A percentile compares a stretch with the other conserved stretches of the same genome.
Conservation (phyloP, 1,140 invertebrate genomes). For the Diprion similis region DNA sequence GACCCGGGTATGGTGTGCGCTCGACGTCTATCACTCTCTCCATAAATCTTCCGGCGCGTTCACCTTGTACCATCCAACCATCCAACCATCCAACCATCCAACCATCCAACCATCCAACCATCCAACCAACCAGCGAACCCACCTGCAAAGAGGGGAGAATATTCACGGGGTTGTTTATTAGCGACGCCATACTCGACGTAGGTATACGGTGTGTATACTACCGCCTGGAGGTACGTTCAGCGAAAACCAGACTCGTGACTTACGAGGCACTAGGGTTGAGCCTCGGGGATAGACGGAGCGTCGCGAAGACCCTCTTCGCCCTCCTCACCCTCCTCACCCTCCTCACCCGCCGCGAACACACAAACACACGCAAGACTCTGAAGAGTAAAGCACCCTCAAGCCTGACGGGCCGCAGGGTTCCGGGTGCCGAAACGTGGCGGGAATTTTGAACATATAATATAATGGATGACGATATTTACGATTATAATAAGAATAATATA, state of each 20-base stretch:
- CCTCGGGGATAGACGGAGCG: conserved; percentile 4
- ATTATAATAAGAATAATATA: no score
- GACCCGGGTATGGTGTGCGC: no score
- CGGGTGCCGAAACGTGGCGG: no score
- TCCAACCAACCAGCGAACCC: no score
- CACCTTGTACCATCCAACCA: no score
- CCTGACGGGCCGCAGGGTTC: no score
- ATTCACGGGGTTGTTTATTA: conserved; percentile 1
- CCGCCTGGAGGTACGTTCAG: neutral
- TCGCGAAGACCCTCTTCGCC: neutral
- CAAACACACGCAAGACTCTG: conserved; percentile 21
- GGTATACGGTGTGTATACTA: neutral
- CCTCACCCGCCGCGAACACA: neutral
- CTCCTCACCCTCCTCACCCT: neutral
- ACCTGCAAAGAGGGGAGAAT: neutral
- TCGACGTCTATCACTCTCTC: neutral
- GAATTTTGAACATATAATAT: no score
- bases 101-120: no score
- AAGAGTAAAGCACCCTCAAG: no score
- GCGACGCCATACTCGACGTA: neutral
- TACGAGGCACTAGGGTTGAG: neutral
- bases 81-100: no score
- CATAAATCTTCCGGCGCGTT: neutral
- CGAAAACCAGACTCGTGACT: conserved; percentile 6
- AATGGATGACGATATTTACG: no score